Conservation (phyloP, 2,797 vertebrate genomes). For the Adelosebastes latens region DNA sequence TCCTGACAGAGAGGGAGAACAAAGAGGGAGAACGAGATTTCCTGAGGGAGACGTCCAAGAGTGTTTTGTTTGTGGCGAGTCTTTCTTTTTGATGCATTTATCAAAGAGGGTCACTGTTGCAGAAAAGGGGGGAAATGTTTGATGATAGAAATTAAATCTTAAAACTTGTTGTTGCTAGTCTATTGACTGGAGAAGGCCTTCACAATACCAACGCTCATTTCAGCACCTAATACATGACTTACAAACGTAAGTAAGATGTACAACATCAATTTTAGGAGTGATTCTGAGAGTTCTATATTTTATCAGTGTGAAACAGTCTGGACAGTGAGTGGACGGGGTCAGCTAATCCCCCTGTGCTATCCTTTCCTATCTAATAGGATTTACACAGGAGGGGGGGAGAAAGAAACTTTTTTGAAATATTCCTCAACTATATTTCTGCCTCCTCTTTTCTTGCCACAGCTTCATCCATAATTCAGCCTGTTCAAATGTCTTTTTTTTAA, state of each 20-base stretch:
- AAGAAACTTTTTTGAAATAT: conserved; percentile 48
- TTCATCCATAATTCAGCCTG: conserved; percentile 69
- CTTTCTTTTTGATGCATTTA: conserved; percentile 21
- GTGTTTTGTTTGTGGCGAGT: not conserved
- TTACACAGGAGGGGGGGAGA: conserved; percentile 23
- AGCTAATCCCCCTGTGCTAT: conserved; percentile 47
- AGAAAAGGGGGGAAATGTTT: not conserved
- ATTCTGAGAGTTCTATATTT: conserved; percentile 10
- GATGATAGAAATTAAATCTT: conserved; percentile 5
- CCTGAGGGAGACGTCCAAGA: conserved; percentile 16
- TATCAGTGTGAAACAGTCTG: conserved; percentile 46
- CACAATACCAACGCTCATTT: not conserved
- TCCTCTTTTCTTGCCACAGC: conserved; percentile 41
- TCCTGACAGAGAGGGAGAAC: conserved; percentile 14
- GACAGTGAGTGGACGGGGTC: conserved; percentile 24
- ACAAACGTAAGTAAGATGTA: not conserved
- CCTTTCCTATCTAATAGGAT: conserved; percentile 58
- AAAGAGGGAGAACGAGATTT: not conserved
- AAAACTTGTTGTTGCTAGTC: not conserved
- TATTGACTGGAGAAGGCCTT: not conserved
- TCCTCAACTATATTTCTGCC: conserved; percentile 47
- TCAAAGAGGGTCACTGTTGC: conserved; percentile 4
- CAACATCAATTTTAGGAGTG: not conserved
- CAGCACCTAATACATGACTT: not conserved
- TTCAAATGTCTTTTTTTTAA: conserved; percentile 66